Percentiles rank a stretch among this genome's conserved stretches.
Evolutionary conservation across 2,113 vertebrate genomes (phyloP).

Genomic region (Irena cyanogastra): DNA sequence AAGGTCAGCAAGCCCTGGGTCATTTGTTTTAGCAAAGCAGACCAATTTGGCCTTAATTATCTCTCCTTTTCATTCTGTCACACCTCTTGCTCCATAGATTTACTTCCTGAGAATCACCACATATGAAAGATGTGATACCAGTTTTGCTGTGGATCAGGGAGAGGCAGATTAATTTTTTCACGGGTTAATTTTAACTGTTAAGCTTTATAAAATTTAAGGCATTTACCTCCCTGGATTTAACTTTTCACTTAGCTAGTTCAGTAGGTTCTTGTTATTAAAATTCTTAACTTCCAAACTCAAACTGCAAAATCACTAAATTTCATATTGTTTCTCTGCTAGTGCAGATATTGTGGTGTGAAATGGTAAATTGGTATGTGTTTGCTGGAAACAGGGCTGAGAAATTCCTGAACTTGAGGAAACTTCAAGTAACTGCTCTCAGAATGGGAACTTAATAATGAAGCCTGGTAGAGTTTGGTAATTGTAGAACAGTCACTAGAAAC

Average conservation of each 20-base stretch:
- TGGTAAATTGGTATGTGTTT: background rate
- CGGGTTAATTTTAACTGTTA: background rate
- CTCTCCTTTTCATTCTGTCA: background rate
- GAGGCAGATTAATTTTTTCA: background rate
- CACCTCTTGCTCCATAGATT: background rate
- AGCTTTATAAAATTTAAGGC: background rate
- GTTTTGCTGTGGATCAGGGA: background rate
- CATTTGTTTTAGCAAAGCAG: conserved; percentile 47
- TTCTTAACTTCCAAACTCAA: background rate
- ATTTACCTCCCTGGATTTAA: background rate
- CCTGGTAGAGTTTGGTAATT: background rate
- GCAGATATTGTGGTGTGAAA: background rate
- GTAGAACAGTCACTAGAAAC: background rate
- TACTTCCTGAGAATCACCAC: background rate
- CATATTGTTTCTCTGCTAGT: background rate
- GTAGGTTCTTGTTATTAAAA: background rate
- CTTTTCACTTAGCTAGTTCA: background rate
- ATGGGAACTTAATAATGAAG: background rate
- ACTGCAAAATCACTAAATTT: background rate
- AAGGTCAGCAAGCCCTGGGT: conserved; percentile 57
- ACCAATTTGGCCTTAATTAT: conserved; percentile 49
- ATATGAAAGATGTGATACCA: background rate
- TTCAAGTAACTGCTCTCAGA: background rate
- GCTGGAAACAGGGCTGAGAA: background rate
- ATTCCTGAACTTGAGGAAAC: background rate